A percentile compares a stretch with the other conserved stretches of the same genome.
Conservation (phyloP, 2,113 vertebrate species). For the Anoura caudifer region DNA sequence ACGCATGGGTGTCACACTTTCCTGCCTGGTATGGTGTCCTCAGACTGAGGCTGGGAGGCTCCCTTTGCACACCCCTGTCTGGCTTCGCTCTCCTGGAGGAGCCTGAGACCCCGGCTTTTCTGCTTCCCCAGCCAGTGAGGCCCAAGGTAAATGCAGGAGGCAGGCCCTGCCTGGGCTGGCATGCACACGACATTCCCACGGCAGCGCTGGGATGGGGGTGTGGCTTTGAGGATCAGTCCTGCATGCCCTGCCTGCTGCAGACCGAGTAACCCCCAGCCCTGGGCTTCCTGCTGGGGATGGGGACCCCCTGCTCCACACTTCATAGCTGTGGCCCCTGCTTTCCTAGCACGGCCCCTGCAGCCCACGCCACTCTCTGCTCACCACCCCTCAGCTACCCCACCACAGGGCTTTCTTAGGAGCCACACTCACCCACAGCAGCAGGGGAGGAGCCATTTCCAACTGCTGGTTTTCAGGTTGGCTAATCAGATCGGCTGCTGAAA, state of each 20-base stretch:
- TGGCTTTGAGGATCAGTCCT: not conserved
- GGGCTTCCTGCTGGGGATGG: not conserved
- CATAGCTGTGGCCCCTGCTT: too few relatives aligned
- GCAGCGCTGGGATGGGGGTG: not conserved
- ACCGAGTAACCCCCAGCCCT: not conserved
- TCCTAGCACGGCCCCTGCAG: too few relatives aligned
- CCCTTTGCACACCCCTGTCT: not conserved
- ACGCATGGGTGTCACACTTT: not conserved
- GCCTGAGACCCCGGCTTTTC: not conserved
- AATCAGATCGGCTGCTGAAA: not conserved
- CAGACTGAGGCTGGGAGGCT: not conserved
- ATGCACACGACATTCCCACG: not conserved
- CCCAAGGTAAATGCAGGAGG: not conserved
- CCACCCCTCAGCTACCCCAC: not conserved
- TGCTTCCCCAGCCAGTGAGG: not conserved
- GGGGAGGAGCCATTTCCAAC: not conserved
- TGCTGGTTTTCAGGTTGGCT: not conserved
- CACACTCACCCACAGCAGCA: rapidly evolving
- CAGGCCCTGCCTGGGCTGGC: not conserved
- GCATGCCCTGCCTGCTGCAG: not conserved
- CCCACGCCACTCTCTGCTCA: not conserved
- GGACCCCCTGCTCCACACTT: not conserved
- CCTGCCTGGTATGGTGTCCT: not conserved
- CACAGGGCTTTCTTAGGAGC: not conserved
- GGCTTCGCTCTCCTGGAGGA: not conserved